Base-by-base conservation (phyloP, 2,113 vertebrate genomes). In the Bubo blakistoni region DNA sequence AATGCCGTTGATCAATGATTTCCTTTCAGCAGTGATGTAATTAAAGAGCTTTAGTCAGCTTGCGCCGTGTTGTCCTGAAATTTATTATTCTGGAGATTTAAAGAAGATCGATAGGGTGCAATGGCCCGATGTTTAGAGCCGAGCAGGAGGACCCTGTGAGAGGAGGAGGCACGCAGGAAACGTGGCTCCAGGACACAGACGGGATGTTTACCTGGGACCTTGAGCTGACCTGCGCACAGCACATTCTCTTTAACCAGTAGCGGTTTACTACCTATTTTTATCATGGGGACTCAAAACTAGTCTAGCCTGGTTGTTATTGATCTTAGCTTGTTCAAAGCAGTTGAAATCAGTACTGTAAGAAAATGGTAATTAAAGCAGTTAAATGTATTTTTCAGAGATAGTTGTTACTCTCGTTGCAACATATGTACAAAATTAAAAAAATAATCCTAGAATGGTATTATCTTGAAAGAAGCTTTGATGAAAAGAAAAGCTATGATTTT, bases 21-120 rank as follows among this genome's bases (percentile, higher is more conserved):
- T 99, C 98, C 98, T 99, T 99, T 99, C 99, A 99, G 98, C 97
- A 83, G 97, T 94, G 98, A 98, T 98, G 99, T 98, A 98, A 99
- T 99, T 99, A 99, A 98, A 98, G 97, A 97, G 95, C 97, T 99
- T 98, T 98, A 98, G 98, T 98, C 80, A 94, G 94, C 97, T 97
- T 97, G 98, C 46, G 94, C 98, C 93, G 97, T 95, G 97, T 97
- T 97, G 97, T 94, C 98, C 98, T 96, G 97, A 98, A 98, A 98
- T 98, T 94, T 98, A 98, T 99, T 98, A 97, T 98, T 98, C 98
- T 97, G 94, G 97, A 97, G 98, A 91, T 97, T 98, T 96, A 98
- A 95, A 97, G 98, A 92, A 96, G 98, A 99, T 99, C 98, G 95
- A 99, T 99, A 96, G 97, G 84, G 95, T 95, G 98, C 98, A 96